A percentile compares a stretch with the other conserved stretches of the same genome.
These are phyloP conservation scores for Uria lomvia DNA, from an alignment of 2,113 vertebrate species.

Conservation along the genomic window DNA sequence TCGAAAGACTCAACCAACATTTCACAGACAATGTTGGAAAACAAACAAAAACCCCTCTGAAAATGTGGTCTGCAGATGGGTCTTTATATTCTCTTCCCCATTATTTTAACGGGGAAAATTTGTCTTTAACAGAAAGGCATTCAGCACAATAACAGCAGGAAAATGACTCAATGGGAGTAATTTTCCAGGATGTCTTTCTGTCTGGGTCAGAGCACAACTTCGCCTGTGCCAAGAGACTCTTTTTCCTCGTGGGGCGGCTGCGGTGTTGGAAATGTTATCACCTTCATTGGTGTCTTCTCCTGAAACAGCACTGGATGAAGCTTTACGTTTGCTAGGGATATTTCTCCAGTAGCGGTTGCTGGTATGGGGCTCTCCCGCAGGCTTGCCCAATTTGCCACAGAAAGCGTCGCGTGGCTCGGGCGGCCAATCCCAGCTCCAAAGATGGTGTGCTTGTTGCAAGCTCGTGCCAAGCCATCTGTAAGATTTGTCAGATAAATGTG, in stretches of 20 bases:
- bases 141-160: constrained; percentile 31
- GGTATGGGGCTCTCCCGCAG: not conserved
- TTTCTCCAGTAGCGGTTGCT: not conserved
- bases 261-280: not conserved
- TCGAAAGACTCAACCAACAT: not conserved
- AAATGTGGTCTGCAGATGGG: constrained; percentile 54
- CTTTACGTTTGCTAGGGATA: not conserved
- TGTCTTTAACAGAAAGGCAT: constrained; percentile 42
- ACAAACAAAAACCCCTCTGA: constrained; percentile 41
- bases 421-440: constrained; percentile 51
- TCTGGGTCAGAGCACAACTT: constrained; percentile 15
- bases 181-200: constrained; percentile 35
- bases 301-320: not conserved
- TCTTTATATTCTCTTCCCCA: constrained; percentile 29
- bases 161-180: constrained; percentile 23
- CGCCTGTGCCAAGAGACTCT: not conserved
- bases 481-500: constrained; percentile 69
- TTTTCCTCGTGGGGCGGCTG: not conserved
- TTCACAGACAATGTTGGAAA: constrained; percentile 57
- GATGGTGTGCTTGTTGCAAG: constrained; percentile 55
- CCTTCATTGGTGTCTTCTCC: not conserved
- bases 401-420: not conserved
- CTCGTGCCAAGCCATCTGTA: constrained; percentile 65
- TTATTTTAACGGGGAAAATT: constrained; percentile 41
- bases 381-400: constrained; percentile 17